Conservation (phyloP, 2,797 vertebrate species). For the Diplodus puntazzo region DNA sequence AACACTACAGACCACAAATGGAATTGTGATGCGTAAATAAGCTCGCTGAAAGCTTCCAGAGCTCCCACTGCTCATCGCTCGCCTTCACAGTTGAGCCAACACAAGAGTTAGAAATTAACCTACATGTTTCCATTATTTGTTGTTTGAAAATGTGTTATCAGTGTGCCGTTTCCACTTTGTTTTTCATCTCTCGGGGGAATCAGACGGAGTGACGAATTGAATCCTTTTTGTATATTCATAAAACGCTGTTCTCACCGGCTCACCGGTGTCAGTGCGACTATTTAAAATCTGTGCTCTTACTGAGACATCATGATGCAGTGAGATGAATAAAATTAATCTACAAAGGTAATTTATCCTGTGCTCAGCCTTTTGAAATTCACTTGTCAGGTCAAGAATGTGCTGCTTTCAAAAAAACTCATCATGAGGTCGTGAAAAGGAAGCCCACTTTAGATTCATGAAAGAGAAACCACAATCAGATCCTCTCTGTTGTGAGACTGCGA, state of each 20-base stretch:
- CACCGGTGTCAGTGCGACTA: background rate
- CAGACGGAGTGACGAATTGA: slow-evolving; percentile 26
- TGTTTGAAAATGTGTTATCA: background rate
- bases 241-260: slow-evolving; percentile 11
- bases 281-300: slow-evolving; percentile 19
- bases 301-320: slow-evolving; percentile 27
- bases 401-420: slow-evolving; percentile 37
- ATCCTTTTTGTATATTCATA: slow-evolving; percentile 29
- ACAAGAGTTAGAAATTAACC: slow-evolving; percentile 2
- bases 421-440: slow-evolving; percentile 41
- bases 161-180: slow-evolving; percentile 12
- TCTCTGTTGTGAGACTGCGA: slow-evolving; percentile 36
- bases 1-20: slow-evolving; percentile 24
- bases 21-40: slow-evolving; percentile 18
- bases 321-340: slow-evolving; percentile 45
- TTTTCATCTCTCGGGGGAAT: slow-evolving; percentile 26
- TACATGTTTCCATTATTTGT: slow-evolving; percentile 3
- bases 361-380: slow-evolving; percentile 50
- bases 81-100: background rate
- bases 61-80: slow-evolving; percentile 2
- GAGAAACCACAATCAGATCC: slow-evolving; percentile 44
- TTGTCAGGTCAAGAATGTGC: slow-evolving; percentile 45
- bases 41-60: background rate
- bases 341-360: slow-evolving; percentile 41
- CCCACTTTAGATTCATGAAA: slow-evolving; percentile 57